phyloP scores from a whole-genome alignment of 2,113 vertebrate genomes.

The Apodemus sylvaticus region DNA sequence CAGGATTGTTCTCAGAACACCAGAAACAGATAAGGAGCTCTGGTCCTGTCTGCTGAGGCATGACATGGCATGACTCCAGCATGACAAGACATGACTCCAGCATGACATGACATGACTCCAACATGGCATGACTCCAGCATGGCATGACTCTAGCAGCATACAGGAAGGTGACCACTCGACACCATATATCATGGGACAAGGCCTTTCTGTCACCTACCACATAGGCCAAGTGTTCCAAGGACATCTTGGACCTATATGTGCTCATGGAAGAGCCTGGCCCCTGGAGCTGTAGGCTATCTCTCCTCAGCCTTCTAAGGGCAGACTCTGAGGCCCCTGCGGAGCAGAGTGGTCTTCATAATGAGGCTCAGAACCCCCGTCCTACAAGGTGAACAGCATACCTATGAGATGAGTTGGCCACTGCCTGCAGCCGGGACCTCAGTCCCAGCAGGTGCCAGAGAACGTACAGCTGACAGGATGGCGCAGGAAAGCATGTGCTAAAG shows the following conservation, averaged over 20 bases:
- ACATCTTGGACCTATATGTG: background rate
- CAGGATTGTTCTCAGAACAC: too few species aligned
- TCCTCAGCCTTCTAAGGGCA: background rate
- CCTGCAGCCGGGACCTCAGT: background rate
- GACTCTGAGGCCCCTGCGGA: background rate
- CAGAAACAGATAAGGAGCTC: background rate
- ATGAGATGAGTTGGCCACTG: background rate
- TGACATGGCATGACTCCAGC: too few species aligned
- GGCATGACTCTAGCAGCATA: background rate
- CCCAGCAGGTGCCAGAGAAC: background rate
- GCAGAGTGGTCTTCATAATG: background rate
- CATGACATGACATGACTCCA: too few species aligned
- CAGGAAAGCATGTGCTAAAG: too few species aligned
- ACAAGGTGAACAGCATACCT: background rate
- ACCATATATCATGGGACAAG: accelerated
- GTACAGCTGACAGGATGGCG: background rate
- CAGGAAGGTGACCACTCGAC: too few species aligned
- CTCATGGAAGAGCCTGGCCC: too few species aligned
- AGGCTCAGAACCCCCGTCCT: background rate
- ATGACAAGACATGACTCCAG: too few species aligned
- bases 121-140: too few species aligned
- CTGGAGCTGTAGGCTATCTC: background rate
- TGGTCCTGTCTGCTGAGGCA: accelerated
- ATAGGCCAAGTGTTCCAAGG: background rate
- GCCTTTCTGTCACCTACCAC: too few species aligned